These are phyloP conservation scores for Falco concolor DNA, from an alignment of 2,797 vertebrate species.

Conservation along the genomic window DNA sequence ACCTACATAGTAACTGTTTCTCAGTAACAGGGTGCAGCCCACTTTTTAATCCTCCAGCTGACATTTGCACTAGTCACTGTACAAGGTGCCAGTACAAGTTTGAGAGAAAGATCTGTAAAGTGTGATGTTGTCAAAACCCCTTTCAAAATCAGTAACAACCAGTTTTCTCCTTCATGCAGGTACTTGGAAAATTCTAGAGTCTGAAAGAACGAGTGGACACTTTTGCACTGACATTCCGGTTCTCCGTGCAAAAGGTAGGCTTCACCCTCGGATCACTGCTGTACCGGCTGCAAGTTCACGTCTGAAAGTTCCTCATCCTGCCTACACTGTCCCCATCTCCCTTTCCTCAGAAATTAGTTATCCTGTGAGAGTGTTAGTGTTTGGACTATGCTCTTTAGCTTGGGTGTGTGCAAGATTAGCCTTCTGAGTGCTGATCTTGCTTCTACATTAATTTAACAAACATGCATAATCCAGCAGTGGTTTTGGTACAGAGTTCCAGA, in stretches of 20 bases:
- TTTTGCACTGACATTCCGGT: rapidly evolving
- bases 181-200: not conserved
- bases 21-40: not conserved
- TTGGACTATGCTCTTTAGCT: not conserved
- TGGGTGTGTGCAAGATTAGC: not conserved
- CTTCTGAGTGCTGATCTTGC: not conserved
- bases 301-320: not conserved
- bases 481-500: not conserved
- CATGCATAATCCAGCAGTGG: not conserved
- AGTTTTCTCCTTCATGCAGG: not conserved
- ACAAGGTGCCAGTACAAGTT: not conserved
- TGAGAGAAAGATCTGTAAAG: not conserved
- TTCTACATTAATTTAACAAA: not conserved
- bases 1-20: not conserved
- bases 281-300: rapidly evolving
- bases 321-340: rapidly evolving
- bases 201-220: not conserved
- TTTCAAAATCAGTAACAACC: not conserved
- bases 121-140: not conserved
- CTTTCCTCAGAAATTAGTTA: not conserved
- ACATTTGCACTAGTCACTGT: not conserved
- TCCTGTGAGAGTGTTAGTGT: not conserved
- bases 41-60: not conserved
- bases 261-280: not conserved
- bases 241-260: not conserved